phyloP scores from a whole-genome alignment of 2,888 invertebrate genomes.

The Tillus elongatus region DNA sequence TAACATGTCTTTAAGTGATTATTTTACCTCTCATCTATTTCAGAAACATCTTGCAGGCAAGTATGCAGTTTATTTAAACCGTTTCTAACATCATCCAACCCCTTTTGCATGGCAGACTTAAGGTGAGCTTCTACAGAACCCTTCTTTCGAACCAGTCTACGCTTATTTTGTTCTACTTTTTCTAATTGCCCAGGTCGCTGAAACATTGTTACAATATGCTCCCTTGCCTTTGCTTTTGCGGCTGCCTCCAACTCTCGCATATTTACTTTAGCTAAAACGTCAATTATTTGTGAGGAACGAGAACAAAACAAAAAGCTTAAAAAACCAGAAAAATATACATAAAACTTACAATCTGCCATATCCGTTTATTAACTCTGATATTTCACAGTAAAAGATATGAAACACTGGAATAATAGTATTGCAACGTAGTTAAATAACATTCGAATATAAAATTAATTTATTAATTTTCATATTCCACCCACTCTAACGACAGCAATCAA shows the following conservation, averaged over 20 bases:
- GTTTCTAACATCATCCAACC: constrained; percentile 90
- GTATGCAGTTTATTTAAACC: constrained; percentile 84
- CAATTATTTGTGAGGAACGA: no score
- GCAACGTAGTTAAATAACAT: no score
- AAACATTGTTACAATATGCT: constrained; percentile 84
- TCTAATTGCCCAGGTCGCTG: constrained; percentile 93
- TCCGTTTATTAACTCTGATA: no score
- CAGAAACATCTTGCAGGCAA: constrained; percentile 76
- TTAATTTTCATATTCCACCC: no score
- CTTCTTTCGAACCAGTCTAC: constrained; percentile 66
- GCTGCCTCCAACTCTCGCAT: constrained; percentile 68
- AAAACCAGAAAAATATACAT: no score
- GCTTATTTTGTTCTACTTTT: constrained; percentile 74
- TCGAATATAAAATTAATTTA: no score
- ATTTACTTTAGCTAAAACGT: no score
- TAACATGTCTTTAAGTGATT: neutral
- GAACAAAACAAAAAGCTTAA: no score
- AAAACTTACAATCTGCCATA: no score
- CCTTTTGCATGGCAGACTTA: constrained; percentile 97
- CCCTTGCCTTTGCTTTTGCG: constrained; percentile 67
- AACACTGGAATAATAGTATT: no score
- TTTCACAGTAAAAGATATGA: no score
- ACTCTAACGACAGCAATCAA: no score
- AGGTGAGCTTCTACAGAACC: constrained; percentile 89
- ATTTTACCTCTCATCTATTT: constrained; percentile 50